Evolutionary conservation across 2,113 vertebrate species (phyloP).

Genomic region (Centrocercus urophasianus): DNA sequence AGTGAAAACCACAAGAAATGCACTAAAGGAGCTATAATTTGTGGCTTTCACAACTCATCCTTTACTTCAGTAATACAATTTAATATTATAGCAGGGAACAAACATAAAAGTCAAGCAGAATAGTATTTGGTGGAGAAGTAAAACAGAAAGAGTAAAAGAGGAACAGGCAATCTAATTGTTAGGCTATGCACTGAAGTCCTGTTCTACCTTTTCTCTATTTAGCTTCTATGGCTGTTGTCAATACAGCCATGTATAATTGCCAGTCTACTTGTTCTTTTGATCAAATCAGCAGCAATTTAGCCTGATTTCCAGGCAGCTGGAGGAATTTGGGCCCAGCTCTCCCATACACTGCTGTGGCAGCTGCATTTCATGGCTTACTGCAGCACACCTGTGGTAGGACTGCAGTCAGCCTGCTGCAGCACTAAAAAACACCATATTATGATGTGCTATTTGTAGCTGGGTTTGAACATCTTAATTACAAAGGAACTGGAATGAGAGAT

Average conservation of each 20-base stretch:
- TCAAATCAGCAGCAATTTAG: neutral
- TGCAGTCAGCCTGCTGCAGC: neutral
- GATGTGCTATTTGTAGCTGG: neutral
- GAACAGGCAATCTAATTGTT: slow-evolving; percentile 3
- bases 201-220: neutral
- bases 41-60: neutral
- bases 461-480: neutral
- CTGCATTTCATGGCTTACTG: slow-evolving; percentile 61
- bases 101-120: neutral
- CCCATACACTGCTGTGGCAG: neutral
- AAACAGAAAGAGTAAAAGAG: slow-evolving; percentile 53
- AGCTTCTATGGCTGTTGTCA: slow-evolving; percentile 2
- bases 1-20: slow-evolving; percentile 23
- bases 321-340: slow-evolving; percentile 13
- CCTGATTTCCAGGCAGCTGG: slow-evolving; percentile 42
- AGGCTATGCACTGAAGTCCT: neutral
- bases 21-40: neutral
- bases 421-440: neutral
- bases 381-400: slow-evolving; percentile 63
- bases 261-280: slow-evolving; percentile 32
- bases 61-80: slow-evolving; percentile 20
- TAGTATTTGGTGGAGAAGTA: slow-evolving; percentile 30
- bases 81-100: neutral
- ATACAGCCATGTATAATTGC: neutral
- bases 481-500: neutral